Conservation (phyloP, 2,797 vertebrate species). For the Chaenodraco wilsoni region DNA sequence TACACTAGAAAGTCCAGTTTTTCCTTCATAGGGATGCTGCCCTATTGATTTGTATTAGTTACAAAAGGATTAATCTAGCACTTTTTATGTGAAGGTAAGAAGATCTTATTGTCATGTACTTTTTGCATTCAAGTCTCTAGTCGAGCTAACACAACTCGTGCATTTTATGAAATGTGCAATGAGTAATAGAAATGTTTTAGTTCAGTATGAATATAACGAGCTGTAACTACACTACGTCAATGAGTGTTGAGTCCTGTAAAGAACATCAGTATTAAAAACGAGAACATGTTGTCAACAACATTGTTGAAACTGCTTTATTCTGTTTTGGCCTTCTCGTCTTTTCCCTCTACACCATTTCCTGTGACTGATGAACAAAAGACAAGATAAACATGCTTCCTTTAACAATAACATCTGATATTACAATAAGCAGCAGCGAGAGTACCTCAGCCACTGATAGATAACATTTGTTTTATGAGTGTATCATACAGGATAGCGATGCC, state of each 20-base stretch:
- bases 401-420: slow-evolving; percentile 50
- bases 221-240: slow-evolving; percentile 31
- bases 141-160: slow-evolving; percentile 37
- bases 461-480: slow-evolving; percentile 21
- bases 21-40: slow-evolving; percentile 31
- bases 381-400: slow-evolving; percentile 54
- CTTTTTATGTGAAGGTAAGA: slow-evolving; percentile 9
- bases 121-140: slow-evolving; percentile 47
- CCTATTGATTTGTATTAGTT: slow-evolving; percentile 60
- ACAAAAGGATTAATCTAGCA: slow-evolving; percentile 50
- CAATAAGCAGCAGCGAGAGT: slow-evolving; percentile 31
- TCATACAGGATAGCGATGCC: slow-evolving; percentile 25
- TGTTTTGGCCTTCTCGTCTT: slow-evolving; percentile 28
- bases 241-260: slow-evolving; percentile 29
- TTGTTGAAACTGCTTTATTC: slow-evolving; percentile 64
- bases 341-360: slow-evolving; percentile 21
- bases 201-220: slow-evolving; percentile 41
- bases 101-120: slow-evolving; percentile 55
- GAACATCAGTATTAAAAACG: slow-evolving; percentile 56
- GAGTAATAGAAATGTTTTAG: slow-evolving; percentile 48
- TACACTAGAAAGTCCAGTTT: slow-evolving; percentile 56
- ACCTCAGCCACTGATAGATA: slow-evolving; percentile 17
- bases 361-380: slow-evolving; percentile 30
- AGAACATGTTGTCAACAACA: slow-evolving; percentile 19
- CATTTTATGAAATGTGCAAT: slow-evolving; percentile 56